Base-by-base conservation (phyloP, 30 jellyfish, hydroid and myxozoan genomes). In the Pelagia noctiluca region DNA sequence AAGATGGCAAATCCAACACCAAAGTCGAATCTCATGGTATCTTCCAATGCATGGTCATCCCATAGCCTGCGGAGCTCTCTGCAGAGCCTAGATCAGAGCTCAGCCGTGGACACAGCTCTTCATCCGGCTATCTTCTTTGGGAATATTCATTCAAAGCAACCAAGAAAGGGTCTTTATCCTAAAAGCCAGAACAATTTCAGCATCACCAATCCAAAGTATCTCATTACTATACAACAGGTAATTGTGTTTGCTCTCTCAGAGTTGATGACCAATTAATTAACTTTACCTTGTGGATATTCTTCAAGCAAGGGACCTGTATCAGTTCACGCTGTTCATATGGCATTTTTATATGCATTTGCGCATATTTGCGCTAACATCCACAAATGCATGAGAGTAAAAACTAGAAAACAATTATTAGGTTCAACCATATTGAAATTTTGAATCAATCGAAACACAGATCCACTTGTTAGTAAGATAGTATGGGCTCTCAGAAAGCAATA, bases 111-210 rank as follows among this genome's bases (percentile, higher is more conserved):
- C 57, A 82, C 21, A 4, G 42, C 57, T 18, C 74, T 82, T 33
- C 92, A 82, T 46, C 92, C 92, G 5, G 52, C 92, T 0, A 61
- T 82, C 1, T 82, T 82, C 68, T 82, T 82, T 69, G 92, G 82
- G 19, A 82, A 82, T 46, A 71, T 82, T 22, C 92, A 82, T 35
- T 68, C 92, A 1, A 68, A 66, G 80, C 92, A 82, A 52, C 77
- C 92, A 26, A 31, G 82, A 57, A 70, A 69, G 65, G 65, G 92
- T 34, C 66, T 82, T 48, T 82, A 82, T 47, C 92, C 92, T 22
- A 35, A 50, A 38, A 57, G n/a, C 37, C 85, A 82, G 1, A 65
- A 68, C 3, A 85, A 66, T 16, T 64, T 69, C 29, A 31, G 42
- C 38, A 38, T 37, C 36, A 67, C 80, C 36, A 50, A 24, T 30